phyloP scores from a whole-genome alignment of 2,113 vertebrate genomes.

The Anoplopoma fimbria region DNA sequence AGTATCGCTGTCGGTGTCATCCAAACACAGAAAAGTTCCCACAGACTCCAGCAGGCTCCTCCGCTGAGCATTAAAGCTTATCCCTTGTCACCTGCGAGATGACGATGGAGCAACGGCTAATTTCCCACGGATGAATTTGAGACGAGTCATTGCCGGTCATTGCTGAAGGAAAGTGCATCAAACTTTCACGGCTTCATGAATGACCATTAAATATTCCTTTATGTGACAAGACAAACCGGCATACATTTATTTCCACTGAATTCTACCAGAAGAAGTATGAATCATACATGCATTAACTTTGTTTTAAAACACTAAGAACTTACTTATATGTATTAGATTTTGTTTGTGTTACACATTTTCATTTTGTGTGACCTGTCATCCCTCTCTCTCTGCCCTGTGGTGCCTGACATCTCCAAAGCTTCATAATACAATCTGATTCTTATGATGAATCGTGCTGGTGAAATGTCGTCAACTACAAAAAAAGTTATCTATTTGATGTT shows the following conservation, averaged over 20 bases:
- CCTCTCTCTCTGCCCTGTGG: neutral
- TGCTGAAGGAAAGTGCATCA: neutral
- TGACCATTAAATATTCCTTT: neutral
- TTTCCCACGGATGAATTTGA: constrained; percentile 62
- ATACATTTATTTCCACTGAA: neutral
- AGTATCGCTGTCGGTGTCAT: constrained; percentile 56
- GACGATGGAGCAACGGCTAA: constrained; percentile 40
- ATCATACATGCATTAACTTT: neutral
- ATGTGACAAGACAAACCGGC: neutral
- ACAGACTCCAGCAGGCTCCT: constrained; percentile 77
- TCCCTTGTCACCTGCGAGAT: constrained; percentile 72
- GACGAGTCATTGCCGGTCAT: constrained; percentile 69
- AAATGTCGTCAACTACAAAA: neutral
- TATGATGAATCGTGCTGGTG: neutral
- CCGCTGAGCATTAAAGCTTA: constrained; percentile 64
- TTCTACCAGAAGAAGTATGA: neutral
- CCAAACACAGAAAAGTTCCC: constrained; percentile 75
- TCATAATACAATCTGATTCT: neutral
- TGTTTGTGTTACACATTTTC: neutral
- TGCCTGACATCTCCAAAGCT: neutral
- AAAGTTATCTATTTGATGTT: neutral
- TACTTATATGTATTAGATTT: neutral
- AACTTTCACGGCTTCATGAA: neutral
- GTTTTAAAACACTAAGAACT: too few relatives aligned
- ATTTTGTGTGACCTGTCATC: neutral